A percentile compares a stretch with the other conserved stretches of the same genome.
Evolutionary conservation across 2,888 invertebrate genomes (phyloP).

Genomic region (Gnatocerus cornutus): DNA sequence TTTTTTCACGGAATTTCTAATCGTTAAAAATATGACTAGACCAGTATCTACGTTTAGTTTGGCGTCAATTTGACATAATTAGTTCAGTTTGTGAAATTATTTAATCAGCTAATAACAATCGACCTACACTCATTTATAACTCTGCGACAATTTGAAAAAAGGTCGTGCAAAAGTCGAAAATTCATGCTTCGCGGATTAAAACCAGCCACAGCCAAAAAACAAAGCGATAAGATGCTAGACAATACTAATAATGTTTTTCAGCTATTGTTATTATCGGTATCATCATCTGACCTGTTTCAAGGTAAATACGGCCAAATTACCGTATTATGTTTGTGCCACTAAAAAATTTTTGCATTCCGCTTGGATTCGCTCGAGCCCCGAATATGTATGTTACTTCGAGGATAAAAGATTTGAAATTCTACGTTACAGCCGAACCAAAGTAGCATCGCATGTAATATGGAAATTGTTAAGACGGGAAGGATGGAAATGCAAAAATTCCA

Average conservation of each 20-base stretch:
- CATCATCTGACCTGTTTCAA: slow-evolving; percentile 13
- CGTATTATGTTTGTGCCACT: slow-evolving; percentile 8
- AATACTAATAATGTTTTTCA: background rate
- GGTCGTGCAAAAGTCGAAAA: background rate
- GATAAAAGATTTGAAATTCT: slow-evolving; percentile 40
- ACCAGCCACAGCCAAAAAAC: background rate
- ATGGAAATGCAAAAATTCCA: slow-evolving; percentile 22
- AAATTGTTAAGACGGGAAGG: slow-evolving; percentile 38
- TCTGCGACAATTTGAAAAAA: background rate
- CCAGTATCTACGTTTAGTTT: slow-evolving; percentile 2
- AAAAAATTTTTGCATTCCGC: slow-evolving; percentile 9
- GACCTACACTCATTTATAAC: slow-evolving; percentile 4
- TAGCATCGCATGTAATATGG: slow-evolving; percentile 46
- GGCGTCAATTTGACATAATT: slow-evolving; percentile 13
- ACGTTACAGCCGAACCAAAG: slow-evolving; percentile 27
- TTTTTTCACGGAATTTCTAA: background rate
- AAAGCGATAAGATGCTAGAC: background rate
- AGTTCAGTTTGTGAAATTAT: slow-evolving; percentile 18
- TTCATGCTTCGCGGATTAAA: background rate
- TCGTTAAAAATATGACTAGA: background rate
- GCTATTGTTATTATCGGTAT: slow-evolving; percentile 4
- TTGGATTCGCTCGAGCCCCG: slow-evolving; percentile 4
- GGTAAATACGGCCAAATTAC: slow-evolving; percentile 17
- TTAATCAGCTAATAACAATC: slow-evolving; percentile 9
- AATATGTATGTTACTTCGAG: slow-evolving; percentile 7